Conservation (phyloP, 2,797 vertebrate species). For the Ispidina picta region DNA sequence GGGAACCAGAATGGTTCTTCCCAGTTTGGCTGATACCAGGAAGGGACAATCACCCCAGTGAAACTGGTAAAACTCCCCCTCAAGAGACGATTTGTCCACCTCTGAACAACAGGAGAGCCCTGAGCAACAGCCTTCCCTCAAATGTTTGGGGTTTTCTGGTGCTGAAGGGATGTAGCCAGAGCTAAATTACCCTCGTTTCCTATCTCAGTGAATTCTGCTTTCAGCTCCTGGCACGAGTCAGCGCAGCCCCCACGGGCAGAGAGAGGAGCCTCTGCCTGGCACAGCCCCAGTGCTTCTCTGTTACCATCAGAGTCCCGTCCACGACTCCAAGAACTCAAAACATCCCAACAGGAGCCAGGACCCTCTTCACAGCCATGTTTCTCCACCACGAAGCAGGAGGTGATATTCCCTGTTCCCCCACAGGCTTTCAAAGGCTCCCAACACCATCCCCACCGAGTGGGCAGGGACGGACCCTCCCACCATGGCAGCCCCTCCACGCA, state of each 20-base stretch:
- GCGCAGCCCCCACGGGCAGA: accelerated
- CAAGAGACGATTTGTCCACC: background rate
- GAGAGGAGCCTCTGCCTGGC: background rate
- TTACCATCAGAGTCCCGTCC: background rate
- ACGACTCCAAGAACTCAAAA: background rate
- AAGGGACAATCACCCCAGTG: background rate
- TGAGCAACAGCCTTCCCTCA: background rate
- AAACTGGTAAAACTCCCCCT: background rate
- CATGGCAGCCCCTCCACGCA: background rate
- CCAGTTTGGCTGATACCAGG: background rate
- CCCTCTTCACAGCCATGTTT: accelerated
- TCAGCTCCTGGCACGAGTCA: background rate
- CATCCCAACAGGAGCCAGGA: accelerated
- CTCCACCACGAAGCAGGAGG: background rate
- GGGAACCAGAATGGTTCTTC: background rate
- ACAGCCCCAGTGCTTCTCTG: background rate
- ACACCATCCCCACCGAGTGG: background rate
- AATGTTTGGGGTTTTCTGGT: background rate
- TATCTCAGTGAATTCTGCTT: background rate
- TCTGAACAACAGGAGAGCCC: accelerated
- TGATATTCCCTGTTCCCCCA: background rate
- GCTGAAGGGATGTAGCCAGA: background rate
- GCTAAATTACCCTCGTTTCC: background rate
- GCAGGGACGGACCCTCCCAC: background rate
- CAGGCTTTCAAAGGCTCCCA: background rate